These are phyloP conservation scores for Tetragonula clypearis DNA, from an alignment of 1,140 invertebrate species.

Conservation along the genomic window DNA sequence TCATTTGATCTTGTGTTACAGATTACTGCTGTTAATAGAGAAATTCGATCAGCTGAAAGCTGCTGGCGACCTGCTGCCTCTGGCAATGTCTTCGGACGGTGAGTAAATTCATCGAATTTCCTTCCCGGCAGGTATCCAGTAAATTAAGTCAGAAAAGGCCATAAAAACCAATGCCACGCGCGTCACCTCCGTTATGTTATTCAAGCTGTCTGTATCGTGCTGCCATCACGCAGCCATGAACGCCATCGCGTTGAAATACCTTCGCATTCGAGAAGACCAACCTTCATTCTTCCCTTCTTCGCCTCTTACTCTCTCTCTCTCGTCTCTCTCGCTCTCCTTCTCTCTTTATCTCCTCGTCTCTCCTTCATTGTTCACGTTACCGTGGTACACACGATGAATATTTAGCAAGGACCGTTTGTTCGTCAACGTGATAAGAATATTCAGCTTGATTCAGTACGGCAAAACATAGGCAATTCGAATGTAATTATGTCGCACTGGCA, in stretches of 20 bases:
- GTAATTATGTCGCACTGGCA: conserved; percentile 46
- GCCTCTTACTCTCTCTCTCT: background rate
- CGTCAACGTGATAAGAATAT: conserved; percentile 61
- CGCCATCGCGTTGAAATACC: conserved; percentile 51
- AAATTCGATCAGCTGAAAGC: conserved; percentile 94
- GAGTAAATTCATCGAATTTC: conserved; percentile 64
- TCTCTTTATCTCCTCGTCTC: background rate
- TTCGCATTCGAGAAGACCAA: conserved; percentile 50
- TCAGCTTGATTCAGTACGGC: background rate
- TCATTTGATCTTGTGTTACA: conserved; percentile 54
- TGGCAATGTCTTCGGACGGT: conserved; percentile 84
- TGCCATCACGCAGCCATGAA: conserved; percentile 66
- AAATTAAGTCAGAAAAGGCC: conserved; percentile 39
- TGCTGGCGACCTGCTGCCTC: conserved; percentile 90
- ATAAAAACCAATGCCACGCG: conserved; percentile 38
- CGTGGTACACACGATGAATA: conserved; percentile 68
- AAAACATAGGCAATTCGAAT: conserved; percentile 42
- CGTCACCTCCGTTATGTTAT: conserved; percentile 55
- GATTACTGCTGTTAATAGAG: conserved; percentile 87
- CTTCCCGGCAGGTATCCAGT: conserved; percentile 26
- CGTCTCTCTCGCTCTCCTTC: background rate
- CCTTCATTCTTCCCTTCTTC: background rate
- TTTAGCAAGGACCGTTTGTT: conserved; percentile 65
- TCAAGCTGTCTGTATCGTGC: conserved; percentile 69
- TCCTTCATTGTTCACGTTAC: conserved; percentile 42